A percentile compares a stretch with the other conserved stretches of the same genome.
phyloP scores from a whole-genome alignment of 2,888 invertebrate genomes.

The Apamea anceps region DNA sequence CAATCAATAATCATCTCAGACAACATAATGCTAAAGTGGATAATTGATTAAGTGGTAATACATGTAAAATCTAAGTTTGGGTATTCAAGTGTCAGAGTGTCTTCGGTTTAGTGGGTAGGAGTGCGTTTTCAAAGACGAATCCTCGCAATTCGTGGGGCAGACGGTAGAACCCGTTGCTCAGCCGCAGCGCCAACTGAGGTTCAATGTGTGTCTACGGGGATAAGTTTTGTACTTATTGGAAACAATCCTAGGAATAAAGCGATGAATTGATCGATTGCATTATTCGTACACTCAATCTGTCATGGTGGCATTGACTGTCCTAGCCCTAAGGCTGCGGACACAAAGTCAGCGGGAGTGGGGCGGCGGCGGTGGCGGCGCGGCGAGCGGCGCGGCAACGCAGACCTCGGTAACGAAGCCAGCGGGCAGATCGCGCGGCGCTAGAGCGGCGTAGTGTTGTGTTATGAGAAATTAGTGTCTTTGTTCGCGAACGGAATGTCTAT shows the following conservation, averaged over 20 bases:
- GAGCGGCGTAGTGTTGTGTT: too few relatives aligned
- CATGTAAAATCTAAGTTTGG: background rate
- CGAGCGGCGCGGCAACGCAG: too few relatives aligned
- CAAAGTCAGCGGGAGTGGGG: too few relatives aligned
- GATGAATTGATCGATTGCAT: background rate
- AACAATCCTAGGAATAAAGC: conserved; percentile 1
- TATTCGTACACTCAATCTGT: background rate
- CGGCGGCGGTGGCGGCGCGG: too few relatives aligned
- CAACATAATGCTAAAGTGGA: background rate
- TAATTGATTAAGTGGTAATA: background rate
- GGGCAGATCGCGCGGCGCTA: too few relatives aligned
- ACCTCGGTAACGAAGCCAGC: too few relatives aligned
- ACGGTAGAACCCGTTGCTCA: background rate
- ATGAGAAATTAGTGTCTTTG: too few relatives aligned
- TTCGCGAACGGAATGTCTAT: too few relatives aligned
- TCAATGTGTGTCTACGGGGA: background rate
- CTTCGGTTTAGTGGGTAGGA: background rate
- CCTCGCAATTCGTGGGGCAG: background rate
- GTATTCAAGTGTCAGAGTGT: background rate
- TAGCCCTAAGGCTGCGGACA: too few relatives aligned
- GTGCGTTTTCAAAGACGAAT: background rate
- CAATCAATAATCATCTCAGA: background rate
- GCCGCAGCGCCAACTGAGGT: background rate
- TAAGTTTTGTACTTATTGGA: background rate
- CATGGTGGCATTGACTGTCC: too few relatives aligned